phyloP scores from a whole-genome alignment of 1,140 invertebrate genomes.

The Cherax destructor region DNA sequence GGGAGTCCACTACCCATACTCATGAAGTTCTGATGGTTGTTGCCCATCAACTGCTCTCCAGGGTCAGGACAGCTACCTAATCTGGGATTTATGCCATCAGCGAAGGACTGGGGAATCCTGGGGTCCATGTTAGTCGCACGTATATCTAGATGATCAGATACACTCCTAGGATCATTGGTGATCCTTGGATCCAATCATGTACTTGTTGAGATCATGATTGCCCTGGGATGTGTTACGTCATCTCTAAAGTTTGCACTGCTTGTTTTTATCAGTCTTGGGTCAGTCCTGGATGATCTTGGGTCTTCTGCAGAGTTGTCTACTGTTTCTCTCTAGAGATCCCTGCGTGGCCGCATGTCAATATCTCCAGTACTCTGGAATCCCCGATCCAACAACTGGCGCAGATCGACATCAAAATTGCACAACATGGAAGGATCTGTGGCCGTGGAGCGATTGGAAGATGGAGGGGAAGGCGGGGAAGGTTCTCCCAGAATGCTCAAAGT shows the following conservation, averaged over 20 bases:
- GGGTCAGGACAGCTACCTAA: neutral
- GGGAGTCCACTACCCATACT: neutral
- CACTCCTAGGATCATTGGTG: neutral
- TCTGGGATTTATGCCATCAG: constrained; percentile 9
- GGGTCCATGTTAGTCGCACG: constrained; percentile 4
- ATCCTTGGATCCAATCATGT: constrained; percentile 40
- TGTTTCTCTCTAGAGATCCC: neutral
- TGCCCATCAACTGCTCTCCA: neutral
- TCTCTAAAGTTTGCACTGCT: neutral
- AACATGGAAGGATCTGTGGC: constrained; percentile 21
- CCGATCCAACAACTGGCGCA: constrained; percentile 22
- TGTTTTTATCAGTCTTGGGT: neutral
- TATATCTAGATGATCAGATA: neutral
- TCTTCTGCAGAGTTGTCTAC: neutral
- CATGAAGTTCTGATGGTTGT: neutral
- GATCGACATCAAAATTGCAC: constrained; percentile 42
- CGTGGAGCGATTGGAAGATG: constrained; percentile 56
- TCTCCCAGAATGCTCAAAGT: neutral
- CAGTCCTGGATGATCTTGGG: neutral
- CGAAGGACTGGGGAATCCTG: constrained; percentile 21
- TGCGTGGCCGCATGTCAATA: constrained; percentile 22
- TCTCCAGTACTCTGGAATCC: constrained; percentile 48
- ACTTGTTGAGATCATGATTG: neutral
- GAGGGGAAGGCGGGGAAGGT: constrained; percentile 48
- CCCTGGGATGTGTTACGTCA: neutral